Conservation (phyloP, 2,888 invertebrate species). For the Leptothorax acervorum region DNA sequence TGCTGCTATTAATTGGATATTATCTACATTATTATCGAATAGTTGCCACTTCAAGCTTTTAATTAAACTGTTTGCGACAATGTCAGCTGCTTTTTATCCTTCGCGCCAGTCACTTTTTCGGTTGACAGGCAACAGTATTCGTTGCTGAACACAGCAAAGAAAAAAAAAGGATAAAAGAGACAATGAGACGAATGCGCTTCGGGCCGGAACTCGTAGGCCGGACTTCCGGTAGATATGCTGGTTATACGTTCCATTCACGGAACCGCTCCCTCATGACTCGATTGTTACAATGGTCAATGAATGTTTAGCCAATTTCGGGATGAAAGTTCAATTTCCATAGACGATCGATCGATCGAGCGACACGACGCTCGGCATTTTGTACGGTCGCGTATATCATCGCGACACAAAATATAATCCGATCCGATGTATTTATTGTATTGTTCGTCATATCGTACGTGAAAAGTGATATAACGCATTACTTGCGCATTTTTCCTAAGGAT, state of each 20-base stretch:
- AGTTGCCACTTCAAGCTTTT: not conserved
- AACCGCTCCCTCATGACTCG: conserved; percentile 72
- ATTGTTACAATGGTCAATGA: conserved; percentile 63
- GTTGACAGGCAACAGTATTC: conserved; percentile 57
- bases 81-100: conserved; percentile 70
- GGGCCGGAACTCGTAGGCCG: conserved; percentile 85
- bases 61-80: conserved; percentile 4
- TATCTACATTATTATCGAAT: not conserved
- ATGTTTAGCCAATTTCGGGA: conserved; percentile 70
- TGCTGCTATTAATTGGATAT: not conserved
- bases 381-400: not conserved
- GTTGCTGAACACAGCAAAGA: conserved; percentile 52
- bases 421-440: not conserved
- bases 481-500: not conserved
- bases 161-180: conserved; percentile 69
- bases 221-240: conserved; percentile 85
- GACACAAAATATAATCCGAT: not conserved
- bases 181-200: conserved; percentile 74
- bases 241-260: conserved; percentile 77
- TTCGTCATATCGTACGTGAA: not conserved
- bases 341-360: conserved; percentile 34
- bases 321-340: conserved; percentile 65
- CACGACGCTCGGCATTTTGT: not conserved
- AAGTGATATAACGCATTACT: not conserved
- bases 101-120: conserved; percentile 60